Evolutionary conservation across 2,113 vertebrate genomes (phyloP), one percentile per base, ranked within the genome.

Genomic region (Oxyura jamaicensis): DNA sequence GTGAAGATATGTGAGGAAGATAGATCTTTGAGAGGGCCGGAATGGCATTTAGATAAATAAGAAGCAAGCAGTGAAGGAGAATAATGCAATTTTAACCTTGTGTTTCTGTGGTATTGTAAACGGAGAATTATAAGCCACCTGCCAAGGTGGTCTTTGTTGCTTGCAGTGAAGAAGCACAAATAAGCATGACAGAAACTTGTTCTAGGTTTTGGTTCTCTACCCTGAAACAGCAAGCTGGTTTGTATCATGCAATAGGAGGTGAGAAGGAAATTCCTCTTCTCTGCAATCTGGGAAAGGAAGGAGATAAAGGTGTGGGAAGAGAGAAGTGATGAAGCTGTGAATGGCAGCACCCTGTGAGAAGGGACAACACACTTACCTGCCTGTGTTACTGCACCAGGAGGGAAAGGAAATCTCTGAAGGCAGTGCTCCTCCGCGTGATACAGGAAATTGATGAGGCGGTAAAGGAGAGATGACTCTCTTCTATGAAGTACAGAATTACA

Each of bases 401-500:
- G 42, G 35, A 58, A 63, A 90, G 73, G 68, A 42, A 39, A 55
- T 19, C 44, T 52, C 60, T 48, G 29, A 86, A 56, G 46, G n/a
- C 62, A 90, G 67, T 1, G 1, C 44, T 25, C 44, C 1, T 5
- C 56, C 29, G 53, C 2, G 2, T 8, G 22, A 13, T 52, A 76
- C 82, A 90, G 79, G 82, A 94, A 92, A 72, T 14, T 4, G 60
- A 13, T 5, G 86, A 23, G 78, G 80, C 56, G 60, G 11, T 77
- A 73, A 83, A 94, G 75, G 75, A 71, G 89, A 80, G 80, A 81
- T 93, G 68, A 91, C 36, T 91, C 88, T 75, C 35, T 86, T 86
- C 52, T 86, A 59, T 19, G 60, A 95, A 94, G 85, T 74, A 58
- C 1, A 6, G 80, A 90, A 94, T 91, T n/a, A 83, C 83, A 72